Base-by-base conservation (phyloP, 2,797 vertebrate species). In the Ibycter americanus region DNA sequence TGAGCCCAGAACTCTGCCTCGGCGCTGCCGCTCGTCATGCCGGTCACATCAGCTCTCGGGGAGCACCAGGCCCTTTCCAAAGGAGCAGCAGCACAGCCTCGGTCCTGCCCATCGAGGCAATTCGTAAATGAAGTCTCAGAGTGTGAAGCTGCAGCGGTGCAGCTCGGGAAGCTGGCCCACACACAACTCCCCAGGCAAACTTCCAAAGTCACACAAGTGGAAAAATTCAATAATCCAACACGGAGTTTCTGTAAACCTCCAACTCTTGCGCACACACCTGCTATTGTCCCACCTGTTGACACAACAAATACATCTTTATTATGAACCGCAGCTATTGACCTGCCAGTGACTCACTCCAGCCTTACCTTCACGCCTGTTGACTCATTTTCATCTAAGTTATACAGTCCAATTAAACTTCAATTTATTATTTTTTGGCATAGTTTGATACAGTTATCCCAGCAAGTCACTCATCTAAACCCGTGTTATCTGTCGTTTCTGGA, bases 201-300 rank as follows among this genome's bases (percentile, higher is more conserved):
- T 58, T 44, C 82, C 49, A 13, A 20, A 72, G 72, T 87, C 91
- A 90, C 38, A 63, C 63, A 44, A 91, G 61, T 71, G 94, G 94
- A 96, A 95, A 93, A 73, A 61, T 14, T 61, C 52, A 65, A 72
- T 76, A 83, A 63, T 40, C 52, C 76, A 83, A 20, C 61, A 32
- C 31, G 0, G 27, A 77, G 74, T 42, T 85, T 77, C 65, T 89
- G 8, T 32, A 56, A 83, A 42, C 68, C 8, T 22, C 20, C 2
- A 86, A 26, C 34, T 20, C 10, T 7, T 17, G 72, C 42, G 9
- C 68, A 71, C 85, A 65, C 82, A 26, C 88, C 91, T 90, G 65
- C 94, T 46, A 76, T 78, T 89, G 84, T 89, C 87, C 21, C 58
- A 27, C 2, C 87, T 94, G 84, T 86, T 95, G 94, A 65, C 87